These are phyloP conservation scores for Mechanitis mazaeus DNA, from an alignment of 2,888 invertebrate species.

Conservation along the genomic window DNA sequence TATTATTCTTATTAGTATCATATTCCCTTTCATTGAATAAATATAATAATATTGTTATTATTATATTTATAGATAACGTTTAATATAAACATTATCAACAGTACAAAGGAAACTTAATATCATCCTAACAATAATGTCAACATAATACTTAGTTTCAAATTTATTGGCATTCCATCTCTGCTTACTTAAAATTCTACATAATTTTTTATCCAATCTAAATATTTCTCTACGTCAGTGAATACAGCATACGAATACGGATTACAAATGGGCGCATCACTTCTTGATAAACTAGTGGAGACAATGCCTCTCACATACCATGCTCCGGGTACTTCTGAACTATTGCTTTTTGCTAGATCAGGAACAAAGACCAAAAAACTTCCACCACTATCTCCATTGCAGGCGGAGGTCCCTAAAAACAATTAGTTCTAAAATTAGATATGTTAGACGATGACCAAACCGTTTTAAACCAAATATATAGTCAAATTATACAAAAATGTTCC, in stretches of 20 bases:
- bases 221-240: constrained; percentile 32
- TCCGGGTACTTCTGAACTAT: constrained; percentile 1
- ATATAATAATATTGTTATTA: not conserved
- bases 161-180: not conserved
- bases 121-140: not conserved
- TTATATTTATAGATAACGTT: no score
- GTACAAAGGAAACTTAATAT: not conserved
- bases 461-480: no score
- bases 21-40: not conserved
- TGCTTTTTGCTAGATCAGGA: constrained; percentile 10
- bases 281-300: constrained; percentile 16
- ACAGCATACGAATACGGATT: constrained; percentile 27
- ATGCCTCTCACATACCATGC: constrained; percentile 22
- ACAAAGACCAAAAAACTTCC: constrained; percentile 20
- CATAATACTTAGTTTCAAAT: not conserved
- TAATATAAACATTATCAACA: no score
- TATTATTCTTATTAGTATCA: not conserved
- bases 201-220: constrained; percentile 15
- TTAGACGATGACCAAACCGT: no score
- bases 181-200: constrained; percentile 22
- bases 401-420: constrained; percentile 11
- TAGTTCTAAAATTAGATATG: not conserved
- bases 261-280: constrained; percentile 13
- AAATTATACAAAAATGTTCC: no score
- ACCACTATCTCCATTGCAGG: constrained; percentile 20